Percentiles rank a stretch among this genome's conserved stretches.
Conservation (phyloP, 2,888 invertebrate species). For the Callinectes sapidus region DNA sequence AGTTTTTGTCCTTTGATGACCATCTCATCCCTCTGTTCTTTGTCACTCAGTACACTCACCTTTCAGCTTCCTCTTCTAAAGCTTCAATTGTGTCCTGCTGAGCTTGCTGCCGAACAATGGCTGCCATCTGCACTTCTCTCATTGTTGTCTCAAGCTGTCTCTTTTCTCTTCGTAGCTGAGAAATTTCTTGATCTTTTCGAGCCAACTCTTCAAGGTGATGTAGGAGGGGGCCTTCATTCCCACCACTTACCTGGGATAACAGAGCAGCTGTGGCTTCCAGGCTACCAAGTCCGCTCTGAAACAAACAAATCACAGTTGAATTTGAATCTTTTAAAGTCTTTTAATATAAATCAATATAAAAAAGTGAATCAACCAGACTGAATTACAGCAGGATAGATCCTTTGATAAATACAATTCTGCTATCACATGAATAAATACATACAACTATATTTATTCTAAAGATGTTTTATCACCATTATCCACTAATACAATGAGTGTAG, state of each 20-base stretch:
- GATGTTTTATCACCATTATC: no score
- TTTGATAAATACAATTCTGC: no score
- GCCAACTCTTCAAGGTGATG: constrained; percentile 71
- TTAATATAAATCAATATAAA: no score
- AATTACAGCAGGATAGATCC: no score
- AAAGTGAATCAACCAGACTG: no score
- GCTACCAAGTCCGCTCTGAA: constrained; percentile 55
- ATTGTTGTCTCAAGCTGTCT: constrained; percentile 79
- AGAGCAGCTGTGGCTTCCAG: constrained; percentile 66
- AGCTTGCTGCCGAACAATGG: constrained; percentile 76
- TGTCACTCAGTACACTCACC: constrained; percentile 54
- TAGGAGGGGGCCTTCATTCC: constrained; percentile 69
- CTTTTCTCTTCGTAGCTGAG: constrained; percentile 84
- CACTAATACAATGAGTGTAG: no score
- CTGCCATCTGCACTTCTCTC: constrained; percentile 78
- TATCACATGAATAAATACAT: no score
- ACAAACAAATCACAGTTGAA: neutral
- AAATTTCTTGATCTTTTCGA: constrained; percentile 84
- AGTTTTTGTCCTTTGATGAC: neutral
- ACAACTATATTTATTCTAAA: no score
- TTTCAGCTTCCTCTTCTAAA: constrained; percentile 77
- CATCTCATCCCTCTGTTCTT: neutral
- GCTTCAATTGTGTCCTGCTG: constrained; percentile 80
- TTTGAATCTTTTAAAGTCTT: neutral
- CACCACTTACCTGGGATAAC: constrained; percentile 73